phyloP scores from a whole-genome alignment of 2,888 invertebrate genomes.

The Drosophila anomelani region DNA sequence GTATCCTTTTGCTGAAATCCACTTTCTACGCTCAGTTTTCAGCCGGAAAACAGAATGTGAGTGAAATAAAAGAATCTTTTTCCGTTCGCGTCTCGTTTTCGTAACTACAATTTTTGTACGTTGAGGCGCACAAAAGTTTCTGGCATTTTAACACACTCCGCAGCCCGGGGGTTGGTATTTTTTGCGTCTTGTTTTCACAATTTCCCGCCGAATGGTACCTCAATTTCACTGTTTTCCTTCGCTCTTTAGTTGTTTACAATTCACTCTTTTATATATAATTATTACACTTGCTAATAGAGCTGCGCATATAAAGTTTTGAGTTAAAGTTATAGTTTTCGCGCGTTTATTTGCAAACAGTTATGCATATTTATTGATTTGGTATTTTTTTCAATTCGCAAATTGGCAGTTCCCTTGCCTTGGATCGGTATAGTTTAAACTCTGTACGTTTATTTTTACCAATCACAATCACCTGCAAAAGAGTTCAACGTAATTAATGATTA shows the following conservation, averaged over 20 bases:
- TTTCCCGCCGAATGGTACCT: background rate
- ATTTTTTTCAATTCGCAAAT: constrained; percentile 7
- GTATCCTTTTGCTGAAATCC: background rate
- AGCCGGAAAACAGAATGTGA: constrained; percentile 1
- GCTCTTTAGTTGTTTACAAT: background rate
- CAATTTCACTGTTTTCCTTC: background rate
- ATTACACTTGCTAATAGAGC: background rate
- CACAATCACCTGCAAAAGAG: background rate
- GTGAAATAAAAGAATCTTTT: background rate
- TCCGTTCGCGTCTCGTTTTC: constrained; percentile 49
- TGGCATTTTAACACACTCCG: constrained; percentile 60
- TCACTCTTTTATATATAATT: background rate
- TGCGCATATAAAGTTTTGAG: constrained; percentile 7
- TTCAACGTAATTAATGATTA: background rate
- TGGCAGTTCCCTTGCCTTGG: constrained; percentile 17
- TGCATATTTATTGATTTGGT: constrained; percentile 15
- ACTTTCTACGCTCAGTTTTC: constrained; percentile 4
- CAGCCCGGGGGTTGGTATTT: constrained; percentile 33
- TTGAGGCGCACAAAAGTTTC: constrained; percentile 71
- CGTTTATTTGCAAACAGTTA: constrained; percentile 31
- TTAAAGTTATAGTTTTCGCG: constrained; percentile 32
- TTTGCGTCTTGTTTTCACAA: constrained; percentile 10
- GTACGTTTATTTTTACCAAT: constrained; percentile 2
- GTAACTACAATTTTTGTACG: constrained; percentile 64
- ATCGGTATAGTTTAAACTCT: constrained; percentile 11